These are phyloP conservation scores for Myioborus miniatus DNA, from an alignment of 2,797 vertebrate genomes.

Conservation along the genomic window DNA sequence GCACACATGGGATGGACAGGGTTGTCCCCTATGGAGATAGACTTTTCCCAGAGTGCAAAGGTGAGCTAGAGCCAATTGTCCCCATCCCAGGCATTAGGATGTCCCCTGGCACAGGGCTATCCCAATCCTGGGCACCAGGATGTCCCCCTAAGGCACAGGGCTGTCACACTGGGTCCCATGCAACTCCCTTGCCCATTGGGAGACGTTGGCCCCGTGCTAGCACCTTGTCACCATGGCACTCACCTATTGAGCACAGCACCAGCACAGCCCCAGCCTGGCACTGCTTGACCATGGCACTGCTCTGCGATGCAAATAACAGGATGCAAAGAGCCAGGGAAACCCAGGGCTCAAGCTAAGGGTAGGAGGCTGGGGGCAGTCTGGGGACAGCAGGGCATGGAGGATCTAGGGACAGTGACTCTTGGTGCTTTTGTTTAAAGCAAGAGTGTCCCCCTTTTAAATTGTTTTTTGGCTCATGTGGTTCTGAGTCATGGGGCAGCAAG, in stretches of 20 bases:
- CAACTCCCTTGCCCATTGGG: background rate
- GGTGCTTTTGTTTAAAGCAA: background rate
- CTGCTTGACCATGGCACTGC: fast-evolving
- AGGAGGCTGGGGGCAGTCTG: background rate
- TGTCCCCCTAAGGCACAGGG: background rate
- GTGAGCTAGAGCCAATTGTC: background rate
- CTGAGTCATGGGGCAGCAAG: background rate
- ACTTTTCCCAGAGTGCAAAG: background rate
- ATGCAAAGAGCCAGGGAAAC: background rate
- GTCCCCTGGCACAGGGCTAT: background rate
- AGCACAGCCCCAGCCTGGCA: background rate
- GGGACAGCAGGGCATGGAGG: no score
- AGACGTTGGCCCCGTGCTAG: fast-evolving
- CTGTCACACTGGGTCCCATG: background rate
- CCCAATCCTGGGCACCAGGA: background rate
- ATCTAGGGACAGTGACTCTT: background rate
- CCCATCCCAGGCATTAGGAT: background rate
- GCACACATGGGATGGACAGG: background rate
- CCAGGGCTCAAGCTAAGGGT: background rate
- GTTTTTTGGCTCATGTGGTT: background rate
- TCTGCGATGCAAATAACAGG: background rate
- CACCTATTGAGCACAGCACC: fast-evolving
- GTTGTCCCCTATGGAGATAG: background rate
- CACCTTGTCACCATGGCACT: background rate
- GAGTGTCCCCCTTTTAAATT: background rate